phyloP scores from a whole-genome alignment of 2,113 vertebrate genomes.

The Apodemus sylvaticus region DNA sequence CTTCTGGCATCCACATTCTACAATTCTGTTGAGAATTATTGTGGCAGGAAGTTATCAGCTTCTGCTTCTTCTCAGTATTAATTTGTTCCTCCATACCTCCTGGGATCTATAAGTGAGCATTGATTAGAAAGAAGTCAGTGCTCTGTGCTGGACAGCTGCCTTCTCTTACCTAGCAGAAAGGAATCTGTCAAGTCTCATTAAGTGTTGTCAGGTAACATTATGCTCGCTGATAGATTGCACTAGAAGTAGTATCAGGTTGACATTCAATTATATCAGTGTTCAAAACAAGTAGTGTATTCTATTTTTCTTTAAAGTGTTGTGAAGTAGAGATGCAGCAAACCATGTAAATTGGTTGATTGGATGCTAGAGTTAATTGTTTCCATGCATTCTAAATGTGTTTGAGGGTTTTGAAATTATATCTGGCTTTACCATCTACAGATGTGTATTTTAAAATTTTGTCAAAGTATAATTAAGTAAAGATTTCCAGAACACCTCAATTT shows the following conservation, averaged over 20 bases:
- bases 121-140: slow-evolving; percentile 45
- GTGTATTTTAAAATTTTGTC: slow-evolving; percentile 12
- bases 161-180: slow-evolving; percentile 55
- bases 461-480: background rate
- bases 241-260: slow-evolving; percentile 26
- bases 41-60: background rate
- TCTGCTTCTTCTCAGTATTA: slow-evolving; percentile 12
- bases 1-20: background rate
- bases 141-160: slow-evolving; percentile 39
- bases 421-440: background rate
- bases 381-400: slow-evolving; percentile 43
- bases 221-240: slow-evolving; percentile 47
- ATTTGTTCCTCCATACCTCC: slow-evolving; percentile 35
- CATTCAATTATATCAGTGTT: slow-evolving; percentile 49
- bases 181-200: slow-evolving; percentile 64
- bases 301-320: slow-evolving; percentile 28
- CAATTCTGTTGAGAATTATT: background rate
- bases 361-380: background rate
- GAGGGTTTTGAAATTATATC: background rate
- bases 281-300: background rate
- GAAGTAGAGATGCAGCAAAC: background rate
- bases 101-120: slow-evolving; percentile 21
- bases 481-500: slow-evolving; percentile 16
- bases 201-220: slow-evolving; percentile 40
- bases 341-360: slow-evolving; percentile 6